phyloP scores from a whole-genome alignment of 2,797 vertebrate genomes.

The Sternotherus odoratus region DNA sequence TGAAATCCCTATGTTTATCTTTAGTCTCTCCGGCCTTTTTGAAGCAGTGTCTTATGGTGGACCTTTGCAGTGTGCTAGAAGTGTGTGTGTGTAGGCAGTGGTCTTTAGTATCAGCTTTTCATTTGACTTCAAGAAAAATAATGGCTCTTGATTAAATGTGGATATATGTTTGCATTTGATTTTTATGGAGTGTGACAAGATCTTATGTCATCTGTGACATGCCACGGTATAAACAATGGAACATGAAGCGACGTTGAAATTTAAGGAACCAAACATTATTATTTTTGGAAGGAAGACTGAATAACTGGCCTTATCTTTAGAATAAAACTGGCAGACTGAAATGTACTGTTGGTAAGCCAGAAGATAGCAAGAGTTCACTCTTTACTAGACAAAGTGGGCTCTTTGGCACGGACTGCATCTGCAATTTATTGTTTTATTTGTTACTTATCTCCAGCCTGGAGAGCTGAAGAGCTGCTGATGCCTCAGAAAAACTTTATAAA shows the following conservation, averaged over 20 bases:
- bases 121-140: background rate
- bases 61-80: background rate
- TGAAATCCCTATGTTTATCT: fast-evolving
- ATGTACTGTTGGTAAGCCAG: background rate
- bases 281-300: background rate
- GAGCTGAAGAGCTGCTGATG: background rate
- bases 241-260: background rate
- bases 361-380: background rate
- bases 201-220: background rate
- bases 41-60: background rate
- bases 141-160: background rate
- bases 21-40: background rate
- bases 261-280: background rate
- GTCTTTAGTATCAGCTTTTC: background rate
- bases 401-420: background rate
- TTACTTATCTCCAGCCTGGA: background rate
- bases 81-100: background rate
- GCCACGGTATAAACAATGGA: background rate
- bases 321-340: background rate
- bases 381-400: background rate
- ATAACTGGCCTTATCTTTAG: background rate
- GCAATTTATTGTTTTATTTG: background rate
- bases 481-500: fast-evolving
- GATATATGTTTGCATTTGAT: background rate
- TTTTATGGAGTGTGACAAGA: background rate